These are phyloP conservation scores for Danio aesculapii DNA, from an alignment of 2,797 vertebrate genomes.

Conservation along the genomic window DNA sequence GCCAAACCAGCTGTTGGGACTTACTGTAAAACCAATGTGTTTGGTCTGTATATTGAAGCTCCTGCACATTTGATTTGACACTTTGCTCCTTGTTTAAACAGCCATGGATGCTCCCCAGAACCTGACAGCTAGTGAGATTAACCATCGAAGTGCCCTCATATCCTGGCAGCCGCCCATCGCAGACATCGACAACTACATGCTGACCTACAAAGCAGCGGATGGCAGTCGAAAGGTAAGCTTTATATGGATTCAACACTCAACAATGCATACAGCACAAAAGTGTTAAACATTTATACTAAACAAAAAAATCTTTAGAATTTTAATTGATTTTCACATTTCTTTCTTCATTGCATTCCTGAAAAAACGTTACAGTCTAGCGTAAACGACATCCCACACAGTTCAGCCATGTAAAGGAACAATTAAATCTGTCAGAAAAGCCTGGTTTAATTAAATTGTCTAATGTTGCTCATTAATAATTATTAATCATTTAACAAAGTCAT, in stretches of 20 bases:
- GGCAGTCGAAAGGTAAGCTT: constrained; percentile 89
- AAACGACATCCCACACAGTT: background rate
- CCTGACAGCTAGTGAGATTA: constrained; percentile 92
- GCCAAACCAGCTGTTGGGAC: too few relatives aligned
- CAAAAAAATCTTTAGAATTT: background rate
- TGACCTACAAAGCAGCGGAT: constrained; percentile 89
- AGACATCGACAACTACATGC: constrained; percentile 93
- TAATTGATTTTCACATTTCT: background rate
- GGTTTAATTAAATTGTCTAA: constrained; percentile 69
- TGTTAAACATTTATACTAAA: too few relatives aligned
- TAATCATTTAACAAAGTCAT: constrained; percentile 61
- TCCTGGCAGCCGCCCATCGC: constrained; percentile 93
- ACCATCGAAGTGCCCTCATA: constrained; percentile 90
- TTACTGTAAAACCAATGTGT: too few relatives aligned
- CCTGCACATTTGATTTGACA: constrained; percentile 9
- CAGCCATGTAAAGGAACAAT: constrained; percentile 45
- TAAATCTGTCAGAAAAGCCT: constrained; percentile 61
- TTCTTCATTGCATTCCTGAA: background rate
- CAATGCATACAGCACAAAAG: background rate
- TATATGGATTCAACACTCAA: background rate
- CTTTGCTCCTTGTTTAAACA: constrained; percentile 65
- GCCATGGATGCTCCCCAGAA: constrained; percentile 93
- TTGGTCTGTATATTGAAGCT: too few relatives aligned
- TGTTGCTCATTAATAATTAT: constrained; percentile 66
- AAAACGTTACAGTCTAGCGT: background rate